Evolutionary conservation across 2,797 vertebrate genomes (phyloP), one percentile per base, ranked within the genome.

Genomic region (Sebastes hopkinsi): DNA sequence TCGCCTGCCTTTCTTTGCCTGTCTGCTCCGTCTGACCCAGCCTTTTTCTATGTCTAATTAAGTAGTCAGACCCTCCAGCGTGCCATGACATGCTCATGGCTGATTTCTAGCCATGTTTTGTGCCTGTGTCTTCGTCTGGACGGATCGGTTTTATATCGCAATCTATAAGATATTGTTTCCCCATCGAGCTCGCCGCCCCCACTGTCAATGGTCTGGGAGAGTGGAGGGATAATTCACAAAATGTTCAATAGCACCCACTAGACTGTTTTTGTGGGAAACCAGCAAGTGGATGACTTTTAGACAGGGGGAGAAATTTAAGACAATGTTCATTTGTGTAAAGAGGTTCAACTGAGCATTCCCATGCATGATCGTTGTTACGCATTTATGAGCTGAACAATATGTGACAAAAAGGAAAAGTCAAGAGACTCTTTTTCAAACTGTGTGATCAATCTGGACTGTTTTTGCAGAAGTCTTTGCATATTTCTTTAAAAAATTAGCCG

Each of bases 31-130:
- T 87, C 90, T 94, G 92, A 93, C 94, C 92, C 91, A 52, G 86
- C 81, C 93, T 91, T 89, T 94, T 94, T 93, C 92, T 84, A 85
- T 52, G 83, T 95, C 92, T 95, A 94, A 95, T 95, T 94, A 95
- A 95, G 94, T 84, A 94, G 93, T 94, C 94, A 93, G 90, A 94
- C 94, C 92, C 93, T 95, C 91, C 90, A 93, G 92, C 82, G 58
- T 89, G 93, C 92, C 89, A 81, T 92, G 90, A 93, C 94, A 92
- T 72, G 86, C 90, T 93, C 94, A 94, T 29, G 90, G 91, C 89
- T 92, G 94, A 94, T 94, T 94, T 92, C 90, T 93, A 77, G 80
- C 92, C 90, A 67, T 81, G 94, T 93, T 93, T 94, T 93, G 89
- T 94, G 91, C 78, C 76, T 60, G 85, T 83, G 88, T 89, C 83